Evolutionary conservation across 2,113 vertebrate species (phyloP).

Genomic region (Zosterops lateralis): DNA sequence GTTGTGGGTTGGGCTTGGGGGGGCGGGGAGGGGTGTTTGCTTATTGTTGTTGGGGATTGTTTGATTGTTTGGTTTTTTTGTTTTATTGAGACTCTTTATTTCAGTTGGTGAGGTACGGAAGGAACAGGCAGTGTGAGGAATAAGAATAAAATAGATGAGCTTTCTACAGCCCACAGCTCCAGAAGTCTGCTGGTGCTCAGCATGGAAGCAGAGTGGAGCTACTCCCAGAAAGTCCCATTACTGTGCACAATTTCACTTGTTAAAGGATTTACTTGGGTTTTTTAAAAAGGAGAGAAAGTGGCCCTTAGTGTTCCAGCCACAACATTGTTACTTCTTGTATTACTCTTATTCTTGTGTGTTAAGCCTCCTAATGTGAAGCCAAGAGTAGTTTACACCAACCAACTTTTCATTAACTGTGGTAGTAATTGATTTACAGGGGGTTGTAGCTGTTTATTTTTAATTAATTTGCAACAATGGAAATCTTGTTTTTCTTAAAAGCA

Average conservation of each 20-base stretch:
- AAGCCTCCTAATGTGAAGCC: slow-evolving; percentile 62
- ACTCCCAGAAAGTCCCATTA: neutral
- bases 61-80: neutral
- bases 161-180: neutral
- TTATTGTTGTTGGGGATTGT: neutral
- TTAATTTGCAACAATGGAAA: slow-evolving; percentile 67
- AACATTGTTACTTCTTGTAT: slow-evolving; percentile 41
- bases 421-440: slow-evolving; percentile 56
- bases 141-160: neutral
- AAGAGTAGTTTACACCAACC: slow-evolving; percentile 41
- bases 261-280: neutral
- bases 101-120: neutral
- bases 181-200: neutral
- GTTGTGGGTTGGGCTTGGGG: neutral
- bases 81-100: neutral
- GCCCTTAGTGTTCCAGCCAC: slow-evolving; percentile 11
- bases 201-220: neutral
- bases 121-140: neutral
- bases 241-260: neutral
- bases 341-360: slow-evolving; percentile 53
- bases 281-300: neutral
- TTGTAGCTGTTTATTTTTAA: slow-evolving; percentile 60
- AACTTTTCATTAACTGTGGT: slow-evolving; percentile 46
- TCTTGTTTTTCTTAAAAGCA: slow-evolving; percentile 66
- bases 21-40: neutral